Evolutionary conservation across 2,113 vertebrate genomes (phyloP).

Genomic region (Gobio gobio): DNA sequence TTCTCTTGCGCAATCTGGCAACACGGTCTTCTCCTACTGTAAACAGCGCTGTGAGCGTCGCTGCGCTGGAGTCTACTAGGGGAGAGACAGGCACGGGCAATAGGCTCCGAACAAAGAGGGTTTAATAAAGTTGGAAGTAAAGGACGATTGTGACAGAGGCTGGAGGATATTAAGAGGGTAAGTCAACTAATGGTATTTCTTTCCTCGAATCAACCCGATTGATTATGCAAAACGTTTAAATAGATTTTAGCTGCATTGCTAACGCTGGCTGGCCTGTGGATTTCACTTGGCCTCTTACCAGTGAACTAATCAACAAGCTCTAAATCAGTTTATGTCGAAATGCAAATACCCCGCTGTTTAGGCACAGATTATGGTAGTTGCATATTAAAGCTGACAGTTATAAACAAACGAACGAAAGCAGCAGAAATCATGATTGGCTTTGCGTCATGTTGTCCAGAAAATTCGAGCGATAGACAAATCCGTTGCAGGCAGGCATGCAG

Average conservation of each 20-base stretch:
- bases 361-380: neutral
- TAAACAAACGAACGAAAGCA: slow-evolving; percentile 6
- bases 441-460: slow-evolving; percentile 43
- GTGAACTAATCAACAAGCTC: slow-evolving; percentile 21
- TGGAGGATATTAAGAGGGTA: slow-evolving; percentile 64
- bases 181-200: slow-evolving; percentile 1
- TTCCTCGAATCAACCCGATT: neutral
- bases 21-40: slow-evolving; percentile 52
- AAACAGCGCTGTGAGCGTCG: slow-evolving; percentile 29
- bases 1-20: slow-evolving; percentile 66
- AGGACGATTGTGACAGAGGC: slow-evolving; percentile 52
- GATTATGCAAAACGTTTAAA: slow-evolving; percentile 55
- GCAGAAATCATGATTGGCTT: slow-evolving; percentile 13
- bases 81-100: slow-evolving; percentile 68
- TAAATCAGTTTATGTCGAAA: slow-evolving; percentile 1
- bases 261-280: slow-evolving; percentile 13
- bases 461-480: neutral
- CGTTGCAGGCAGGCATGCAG: neutral
- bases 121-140: slow-evolving; percentile 56
- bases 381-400: neutral
- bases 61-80: slow-evolving; percentile 71
- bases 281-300: slow-evolving; percentile 6
- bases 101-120: slow-evolving; percentile 50
- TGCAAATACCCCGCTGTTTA: neutral
- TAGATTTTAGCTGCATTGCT: slow-evolving; percentile 52